Percentiles rank a stretch among this genome's conserved stretches.
Evolutionary conservation across 2,113 vertebrate species (phyloP).

Genomic region (Campylomormyrus numenius): DNA sequence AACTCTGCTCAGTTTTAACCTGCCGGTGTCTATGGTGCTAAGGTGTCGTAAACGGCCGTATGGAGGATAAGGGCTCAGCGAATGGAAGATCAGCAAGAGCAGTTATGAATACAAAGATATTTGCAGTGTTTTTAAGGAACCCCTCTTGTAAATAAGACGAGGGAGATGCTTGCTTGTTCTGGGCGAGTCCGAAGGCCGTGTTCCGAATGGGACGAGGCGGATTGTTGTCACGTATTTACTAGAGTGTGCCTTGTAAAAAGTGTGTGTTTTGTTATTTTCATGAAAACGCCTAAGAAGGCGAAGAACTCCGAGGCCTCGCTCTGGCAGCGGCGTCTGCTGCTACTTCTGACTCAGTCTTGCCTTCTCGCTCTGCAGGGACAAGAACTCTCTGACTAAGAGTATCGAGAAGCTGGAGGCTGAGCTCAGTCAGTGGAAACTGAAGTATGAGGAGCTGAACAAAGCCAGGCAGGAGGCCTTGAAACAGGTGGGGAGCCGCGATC

Average conservation of each 20-base stretch:
- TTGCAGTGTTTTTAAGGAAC: neutral
- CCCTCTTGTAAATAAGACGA: neutral
- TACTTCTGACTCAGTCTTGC: neutral
- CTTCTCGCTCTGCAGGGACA: conserved; percentile 67
- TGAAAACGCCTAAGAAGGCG: neutral
- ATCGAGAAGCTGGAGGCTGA: conserved; percentile 90
- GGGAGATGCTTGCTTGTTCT: neutral
- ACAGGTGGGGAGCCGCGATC: conserved; percentile 61
- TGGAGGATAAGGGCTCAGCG: neutral
- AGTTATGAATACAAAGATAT: neutral
- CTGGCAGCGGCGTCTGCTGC: neutral
- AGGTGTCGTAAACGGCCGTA: neutral
- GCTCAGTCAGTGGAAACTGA: conserved; percentile 90
- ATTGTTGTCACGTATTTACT: neutral
- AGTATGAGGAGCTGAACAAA: conserved; percentile 91
- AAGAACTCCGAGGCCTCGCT: neutral
- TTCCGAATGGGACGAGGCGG: neutral
- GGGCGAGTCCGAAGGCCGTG: neutral
- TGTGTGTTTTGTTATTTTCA: neutral
- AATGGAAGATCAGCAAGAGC: neutral
- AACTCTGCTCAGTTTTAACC: neutral
- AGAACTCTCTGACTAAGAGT: conserved; percentile 77
- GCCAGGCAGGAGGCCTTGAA: conserved; percentile 88
- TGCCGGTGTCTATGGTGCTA: neutral
- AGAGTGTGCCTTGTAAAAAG: neutral